These are phyloP conservation scores for Brachyalestes nurse DNA, from an alignment of 2,797 vertebrate genomes.

Conservation along the genomic window DNA sequence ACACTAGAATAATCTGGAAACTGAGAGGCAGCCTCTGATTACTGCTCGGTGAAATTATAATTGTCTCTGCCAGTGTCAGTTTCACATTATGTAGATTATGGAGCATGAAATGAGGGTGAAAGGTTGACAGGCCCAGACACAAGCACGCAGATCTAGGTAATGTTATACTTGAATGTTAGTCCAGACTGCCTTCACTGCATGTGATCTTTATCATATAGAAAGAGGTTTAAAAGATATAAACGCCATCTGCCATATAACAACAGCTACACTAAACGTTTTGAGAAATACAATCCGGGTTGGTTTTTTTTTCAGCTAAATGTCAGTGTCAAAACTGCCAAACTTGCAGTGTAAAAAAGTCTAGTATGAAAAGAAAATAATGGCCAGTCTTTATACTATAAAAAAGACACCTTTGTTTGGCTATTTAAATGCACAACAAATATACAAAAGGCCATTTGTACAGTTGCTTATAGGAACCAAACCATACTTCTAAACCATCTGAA, in stretches of 20 bases:
- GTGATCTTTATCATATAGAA: background rate
- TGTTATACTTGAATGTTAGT: background rate
- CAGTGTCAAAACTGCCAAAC: background rate
- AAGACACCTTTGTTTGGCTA: background rate
- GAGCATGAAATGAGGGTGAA: conserved; percentile 10
- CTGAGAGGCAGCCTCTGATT: conserved; percentile 11
- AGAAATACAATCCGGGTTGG: background rate
- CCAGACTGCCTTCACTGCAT: background rate
- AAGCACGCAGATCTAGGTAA: background rate
- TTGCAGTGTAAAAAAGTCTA: background rate
- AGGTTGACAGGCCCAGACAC: conserved; percentile 11
- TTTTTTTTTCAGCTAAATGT: background rate
- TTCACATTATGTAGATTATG: conserved; percentile 18
- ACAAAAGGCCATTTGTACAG: background rate
- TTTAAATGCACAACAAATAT: background rate
- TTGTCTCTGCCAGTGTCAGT: background rate
- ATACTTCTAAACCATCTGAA: background rate
- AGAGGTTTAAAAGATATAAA: background rate
- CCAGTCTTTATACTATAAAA: background rate
- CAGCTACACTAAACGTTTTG: background rate
- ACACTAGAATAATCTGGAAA: conserved; percentile 16
- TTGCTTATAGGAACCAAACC: background rate
- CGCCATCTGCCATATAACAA: background rate
- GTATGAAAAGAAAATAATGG: background rate
- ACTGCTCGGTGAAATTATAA: conserved; percentile 33